A percentile compares a stretch with the other conserved stretches of the same genome.
Conservation (phyloP, 2,113 vertebrate species). For the Labeo rohita region DNA sequence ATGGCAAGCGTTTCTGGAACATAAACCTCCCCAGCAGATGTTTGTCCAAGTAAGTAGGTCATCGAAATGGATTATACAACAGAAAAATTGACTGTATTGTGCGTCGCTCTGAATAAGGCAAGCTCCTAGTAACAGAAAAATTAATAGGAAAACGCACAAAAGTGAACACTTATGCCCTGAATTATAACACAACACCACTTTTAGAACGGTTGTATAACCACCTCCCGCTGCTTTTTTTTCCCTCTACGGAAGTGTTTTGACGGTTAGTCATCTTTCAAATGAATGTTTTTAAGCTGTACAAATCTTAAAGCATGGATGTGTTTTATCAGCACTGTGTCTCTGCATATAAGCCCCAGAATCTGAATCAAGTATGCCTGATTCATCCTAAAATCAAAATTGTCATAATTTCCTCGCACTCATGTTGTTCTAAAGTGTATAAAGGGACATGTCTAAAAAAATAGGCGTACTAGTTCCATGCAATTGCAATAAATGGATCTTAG, state of each 20-base stretch:
- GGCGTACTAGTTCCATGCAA: not conserved
- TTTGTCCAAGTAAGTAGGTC: conserved; percentile 66
- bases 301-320: conserved; percentile 14
- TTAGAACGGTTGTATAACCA: conserved; percentile 44
- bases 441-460: not conserved
- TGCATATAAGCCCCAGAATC: not conserved
- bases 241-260: conserved; percentile 31
- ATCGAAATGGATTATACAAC: conserved; percentile 65
- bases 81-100: conserved; percentile 65
- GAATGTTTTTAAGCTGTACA: not conserved
- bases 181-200: conserved; percentile 37
- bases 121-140: conserved; percentile 54
- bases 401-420: not conserved
- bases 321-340: conserved; percentile 13
- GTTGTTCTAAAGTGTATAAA: not conserved
- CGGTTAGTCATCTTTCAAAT: conserved; percentile 31
- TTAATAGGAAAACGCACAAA: conserved; percentile 26
- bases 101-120: conserved; percentile 61
- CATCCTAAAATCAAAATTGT: not conserved
- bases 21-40: conserved; percentile 49
- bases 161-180: conserved; percentile 36
- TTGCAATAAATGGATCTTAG: not conserved
- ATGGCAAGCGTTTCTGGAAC: not conserved
- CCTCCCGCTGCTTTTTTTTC: conserved; percentile 29
- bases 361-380: not conserved